Evolutionary conservation across 1,140 invertebrate genomes (phyloP).

Genomic region (Euwallacea similis): DNA sequence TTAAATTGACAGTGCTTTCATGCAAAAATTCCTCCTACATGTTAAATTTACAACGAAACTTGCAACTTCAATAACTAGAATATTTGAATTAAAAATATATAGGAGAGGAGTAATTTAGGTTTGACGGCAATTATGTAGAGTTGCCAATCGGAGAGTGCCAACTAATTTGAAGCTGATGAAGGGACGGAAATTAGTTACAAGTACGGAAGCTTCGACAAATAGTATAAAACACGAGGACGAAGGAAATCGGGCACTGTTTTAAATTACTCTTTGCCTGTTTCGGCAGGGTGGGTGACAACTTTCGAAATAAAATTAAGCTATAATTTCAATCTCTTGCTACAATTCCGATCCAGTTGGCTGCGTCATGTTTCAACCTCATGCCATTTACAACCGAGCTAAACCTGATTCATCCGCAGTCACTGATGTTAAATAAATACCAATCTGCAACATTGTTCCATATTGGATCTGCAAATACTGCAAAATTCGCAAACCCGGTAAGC

Average conservation of each 20-base stretch:
- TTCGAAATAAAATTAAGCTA: conserved; percentile 31
- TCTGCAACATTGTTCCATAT: conserved; percentile 1
- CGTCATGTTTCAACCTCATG: no score
- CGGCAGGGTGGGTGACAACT: conserved; percentile 29
- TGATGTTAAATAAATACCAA: background rate
- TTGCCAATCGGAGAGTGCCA: conserved; percentile 16
- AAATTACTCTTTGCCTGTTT: conserved; percentile 28
- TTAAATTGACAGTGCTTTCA: background rate
- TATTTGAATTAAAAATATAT: conserved; percentile 10
- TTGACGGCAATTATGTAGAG: conserved; percentile 20
- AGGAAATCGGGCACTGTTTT: conserved; percentile 30
- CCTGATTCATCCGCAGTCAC: background rate
- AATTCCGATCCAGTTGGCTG: no score
- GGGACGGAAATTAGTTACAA: conserved; percentile 33
- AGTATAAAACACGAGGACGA: conserved; percentile 32
- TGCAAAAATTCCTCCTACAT: no score
- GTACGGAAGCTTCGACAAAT: conserved; percentile 22
- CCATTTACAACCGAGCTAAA: background rate
- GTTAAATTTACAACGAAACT: no score
- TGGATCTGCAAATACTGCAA: conserved; percentile 1
- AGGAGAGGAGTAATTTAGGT: conserved; percentile 14
- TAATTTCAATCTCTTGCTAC: conserved; percentile 10
- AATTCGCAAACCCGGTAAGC: conserved; percentile 2
- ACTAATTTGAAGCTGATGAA: conserved; percentile 33
- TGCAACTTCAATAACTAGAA: background rate